Evolutionary conservation across 2,113 vertebrate genomes (phyloP).

Genomic region (Arizona elegans): DNA sequence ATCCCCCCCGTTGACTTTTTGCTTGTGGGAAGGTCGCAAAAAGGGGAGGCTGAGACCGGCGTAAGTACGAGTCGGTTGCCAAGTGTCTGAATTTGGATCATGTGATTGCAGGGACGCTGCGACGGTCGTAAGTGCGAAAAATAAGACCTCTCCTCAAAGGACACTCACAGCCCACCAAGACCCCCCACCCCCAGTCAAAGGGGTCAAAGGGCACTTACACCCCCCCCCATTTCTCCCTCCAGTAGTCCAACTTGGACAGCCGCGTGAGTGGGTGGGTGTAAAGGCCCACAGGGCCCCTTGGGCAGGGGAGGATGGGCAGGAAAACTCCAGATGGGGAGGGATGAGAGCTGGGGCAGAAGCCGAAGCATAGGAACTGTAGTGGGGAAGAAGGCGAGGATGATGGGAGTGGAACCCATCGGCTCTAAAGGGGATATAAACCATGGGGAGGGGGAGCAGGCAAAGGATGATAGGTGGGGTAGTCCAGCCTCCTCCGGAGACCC

Average conservation of each 20-base stretch:
- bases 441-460: background rate
- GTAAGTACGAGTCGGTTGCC: background rate
- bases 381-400: background rate
- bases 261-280: background rate
- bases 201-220: background rate
- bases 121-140: background rate
- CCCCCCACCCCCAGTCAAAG: too few relatives aligned
- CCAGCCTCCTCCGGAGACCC: too few relatives aligned
- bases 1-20: too few relatives aligned
- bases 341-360: background rate
- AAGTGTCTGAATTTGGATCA: fast-evolving
- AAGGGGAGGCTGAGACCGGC: background rate
- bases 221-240: too few relatives aligned
- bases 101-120: background rate
- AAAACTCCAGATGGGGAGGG: background rate
- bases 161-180: too few relatives aligned
- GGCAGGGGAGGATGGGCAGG: background rate
- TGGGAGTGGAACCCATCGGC: background rate
- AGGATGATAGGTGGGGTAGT: background rate
- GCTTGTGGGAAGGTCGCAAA: background rate
- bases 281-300: background rate
- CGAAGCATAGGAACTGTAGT: background rate
- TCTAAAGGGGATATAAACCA: background rate
- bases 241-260: background rate
- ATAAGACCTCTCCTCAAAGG: too few relatives aligned